These are phyloP conservation scores for Anser cygnoides DNA, from an alignment of 2,113 vertebrate species.

Conservation along the genomic window DNA sequence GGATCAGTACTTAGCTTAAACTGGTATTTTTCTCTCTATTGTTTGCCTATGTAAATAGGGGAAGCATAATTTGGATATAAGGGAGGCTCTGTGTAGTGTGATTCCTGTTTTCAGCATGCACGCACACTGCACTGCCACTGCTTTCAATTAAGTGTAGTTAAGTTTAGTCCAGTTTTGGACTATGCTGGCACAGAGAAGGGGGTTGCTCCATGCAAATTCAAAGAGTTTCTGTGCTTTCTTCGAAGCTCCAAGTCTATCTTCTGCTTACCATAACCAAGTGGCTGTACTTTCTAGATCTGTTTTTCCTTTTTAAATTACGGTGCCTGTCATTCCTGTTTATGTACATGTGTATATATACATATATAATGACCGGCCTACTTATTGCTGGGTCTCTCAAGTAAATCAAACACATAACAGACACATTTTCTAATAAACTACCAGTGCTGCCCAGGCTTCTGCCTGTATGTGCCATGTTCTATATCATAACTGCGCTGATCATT, in stretches of 20 bases:
- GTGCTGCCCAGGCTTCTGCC: neutral
- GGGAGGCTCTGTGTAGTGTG: neutral
- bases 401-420: neutral
- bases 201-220: neutral
- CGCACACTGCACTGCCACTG: rapidly evolving
- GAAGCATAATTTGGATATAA: neutral
- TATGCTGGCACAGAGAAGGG: neutral
- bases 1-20: neutral
- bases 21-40: neutral
- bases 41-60: neutral
- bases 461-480: rapidly evolving
- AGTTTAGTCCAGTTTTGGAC: neutral
- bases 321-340: neutral
- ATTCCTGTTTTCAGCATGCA: neutral
- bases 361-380: neutral
- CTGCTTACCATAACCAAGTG: neutral
- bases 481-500: neutral
- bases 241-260: neutral
- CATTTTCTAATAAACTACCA: neutral
- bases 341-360: rapidly evolving
- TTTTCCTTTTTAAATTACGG: neutral
- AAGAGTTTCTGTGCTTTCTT: neutral
- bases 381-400: neutral
- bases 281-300: neutral
- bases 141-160: neutral